These are phyloP conservation scores for Rhinichthys osculus DNA, from an alignment of 2,797 vertebrate species.

Conservation along the genomic window DNA sequence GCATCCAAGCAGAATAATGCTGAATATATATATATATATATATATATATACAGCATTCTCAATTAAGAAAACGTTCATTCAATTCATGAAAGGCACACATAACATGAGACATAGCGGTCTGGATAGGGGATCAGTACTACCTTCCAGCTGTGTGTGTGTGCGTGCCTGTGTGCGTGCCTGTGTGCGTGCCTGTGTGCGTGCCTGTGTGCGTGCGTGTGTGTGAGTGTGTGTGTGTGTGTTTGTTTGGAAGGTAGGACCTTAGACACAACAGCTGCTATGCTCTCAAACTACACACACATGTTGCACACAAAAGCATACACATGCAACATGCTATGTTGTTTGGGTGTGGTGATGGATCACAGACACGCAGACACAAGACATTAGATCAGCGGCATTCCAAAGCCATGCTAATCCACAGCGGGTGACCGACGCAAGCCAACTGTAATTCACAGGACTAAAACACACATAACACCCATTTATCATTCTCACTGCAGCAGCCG, in stretches of 20 bases:
- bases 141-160: constrained; percentile 40
- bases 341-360: constrained; percentile 71
- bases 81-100: not conserved
- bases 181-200: constrained; percentile 40
- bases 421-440: constrained; percentile 46
- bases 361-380: constrained; percentile 70
- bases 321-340: constrained; percentile 53
- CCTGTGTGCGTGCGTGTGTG: constrained; percentile 20
- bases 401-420: constrained; percentile 69
- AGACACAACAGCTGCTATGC: constrained; percentile 63
- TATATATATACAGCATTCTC: not conserved
- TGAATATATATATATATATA: not conserved
- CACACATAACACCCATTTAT: constrained; percentile 37
- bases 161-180: not conserved
- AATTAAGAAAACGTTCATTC: not conserved
- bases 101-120: constrained; percentile 72
- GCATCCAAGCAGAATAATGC: not conserved
- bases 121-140: constrained; percentile 51
- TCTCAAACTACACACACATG: constrained; percentile 26
- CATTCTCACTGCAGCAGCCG: constrained; percentile 28
- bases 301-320: constrained; percentile 31
- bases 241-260: constrained; percentile 37
- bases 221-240: constrained; percentile 8
- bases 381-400: constrained; percentile 70
- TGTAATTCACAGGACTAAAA: constrained; percentile 45